Percentiles rank a stretch among this genome's conserved stretches.
These are phyloP conservation scores for Microtus richardsoni DNA, from an alignment of 2,113 vertebrate genomes.

Conservation along the genomic window DNA sequence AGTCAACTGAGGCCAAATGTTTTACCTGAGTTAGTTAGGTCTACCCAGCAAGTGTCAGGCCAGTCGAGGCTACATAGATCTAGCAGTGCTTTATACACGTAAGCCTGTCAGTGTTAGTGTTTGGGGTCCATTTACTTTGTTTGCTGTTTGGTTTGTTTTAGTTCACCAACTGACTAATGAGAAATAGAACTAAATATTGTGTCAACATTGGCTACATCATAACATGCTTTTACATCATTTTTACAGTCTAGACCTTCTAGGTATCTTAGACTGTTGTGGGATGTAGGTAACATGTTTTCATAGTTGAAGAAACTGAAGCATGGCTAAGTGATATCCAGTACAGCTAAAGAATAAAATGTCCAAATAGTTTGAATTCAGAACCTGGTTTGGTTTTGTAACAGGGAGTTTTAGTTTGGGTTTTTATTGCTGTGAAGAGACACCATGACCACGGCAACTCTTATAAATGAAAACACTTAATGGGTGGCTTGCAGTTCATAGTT, in stretches of 20 bases:
- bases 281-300: background rate
- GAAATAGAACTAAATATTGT: background rate
- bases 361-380: constrained; percentile 30
- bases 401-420: no score
- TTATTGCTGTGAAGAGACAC: background rate
- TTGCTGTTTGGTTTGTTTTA: constrained; percentile 23
- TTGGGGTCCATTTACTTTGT: background rate
- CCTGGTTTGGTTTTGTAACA: background rate
- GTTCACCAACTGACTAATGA: background rate
- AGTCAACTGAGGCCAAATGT: background rate
- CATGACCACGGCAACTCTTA: background rate
- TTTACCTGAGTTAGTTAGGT: background rate
- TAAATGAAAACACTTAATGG: background rate
- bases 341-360: background rate
- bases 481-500: background rate
- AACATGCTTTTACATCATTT: background rate
- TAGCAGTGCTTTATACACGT: background rate
- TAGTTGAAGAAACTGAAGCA: constrained; percentile 8
- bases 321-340: background rate
- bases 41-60: background rate
- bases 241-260: background rate
- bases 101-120: background rate
- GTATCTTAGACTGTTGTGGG: background rate
- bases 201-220: background rate
- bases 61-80: no score